phyloP scores from a whole-genome alignment of 2,113 vertebrate genomes.

The Amphilophus citrinellus region DNA sequence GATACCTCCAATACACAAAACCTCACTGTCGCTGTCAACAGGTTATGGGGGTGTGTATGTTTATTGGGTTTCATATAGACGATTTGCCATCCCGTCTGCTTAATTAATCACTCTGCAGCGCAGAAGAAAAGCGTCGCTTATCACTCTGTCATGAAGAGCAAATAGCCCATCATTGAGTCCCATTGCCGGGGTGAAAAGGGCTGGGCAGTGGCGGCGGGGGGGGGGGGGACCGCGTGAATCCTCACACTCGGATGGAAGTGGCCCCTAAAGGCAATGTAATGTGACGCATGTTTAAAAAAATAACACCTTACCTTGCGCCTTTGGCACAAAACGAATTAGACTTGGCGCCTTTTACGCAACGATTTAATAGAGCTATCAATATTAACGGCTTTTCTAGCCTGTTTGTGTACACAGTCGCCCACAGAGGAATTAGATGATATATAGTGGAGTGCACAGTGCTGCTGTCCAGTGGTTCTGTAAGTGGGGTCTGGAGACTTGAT shows the following conservation, averaged over 20 bases:
- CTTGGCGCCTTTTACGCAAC: conserved; percentile 13
- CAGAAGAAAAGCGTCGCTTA: conserved; percentile 75
- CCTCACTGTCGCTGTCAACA: not conserved
- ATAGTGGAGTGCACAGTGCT: not conserved
- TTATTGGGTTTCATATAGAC: conserved; percentile 52
- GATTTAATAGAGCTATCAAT: not conserved
- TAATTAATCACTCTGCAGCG: conserved; percentile 76
- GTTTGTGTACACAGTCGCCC: not conserved
- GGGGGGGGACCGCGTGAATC: conserved; percentile 58
- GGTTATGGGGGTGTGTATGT: not conserved
- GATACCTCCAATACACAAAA: conserved; percentile 73
- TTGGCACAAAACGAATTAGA: conserved; percentile 35
- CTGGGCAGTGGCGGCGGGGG: no score
- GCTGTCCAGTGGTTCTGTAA: not conserved
- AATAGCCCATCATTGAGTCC: conserved; percentile 80
- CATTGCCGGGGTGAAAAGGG: conserved; percentile 40
- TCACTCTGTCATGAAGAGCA: conserved; percentile 80
- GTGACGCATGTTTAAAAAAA: conserved; percentile 59
- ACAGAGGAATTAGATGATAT: not conserved
- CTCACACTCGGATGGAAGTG: conserved; percentile 70
- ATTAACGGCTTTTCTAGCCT: not conserved
- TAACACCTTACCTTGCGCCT: conserved; percentile 51
- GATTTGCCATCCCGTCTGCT: conserved; percentile 56
- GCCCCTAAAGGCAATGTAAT: conserved; percentile 50
- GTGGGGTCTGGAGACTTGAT: not conserved